phyloP scores from a whole-genome alignment of 2,113 vertebrate species.

The Electrona antarctica region DNA sequence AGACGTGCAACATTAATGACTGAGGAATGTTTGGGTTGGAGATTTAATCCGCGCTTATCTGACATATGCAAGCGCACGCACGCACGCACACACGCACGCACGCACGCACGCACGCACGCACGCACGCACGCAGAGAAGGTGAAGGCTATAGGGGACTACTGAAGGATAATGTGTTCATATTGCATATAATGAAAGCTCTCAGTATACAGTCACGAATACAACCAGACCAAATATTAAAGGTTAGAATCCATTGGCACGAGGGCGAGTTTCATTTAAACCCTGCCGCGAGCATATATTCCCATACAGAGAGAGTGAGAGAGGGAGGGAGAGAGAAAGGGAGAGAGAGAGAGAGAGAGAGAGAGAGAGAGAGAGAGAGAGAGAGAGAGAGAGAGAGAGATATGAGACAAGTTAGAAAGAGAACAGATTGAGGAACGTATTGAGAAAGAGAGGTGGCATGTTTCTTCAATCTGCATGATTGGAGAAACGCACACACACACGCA shows the following conservation, averaged over 20 bases:
- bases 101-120: too few species aligned
- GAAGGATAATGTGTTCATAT: slow-evolving; percentile 64
- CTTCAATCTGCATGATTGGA: neutral
- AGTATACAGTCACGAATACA: slow-evolving; percentile 73
- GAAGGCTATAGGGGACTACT: slow-evolving; percentile 28
- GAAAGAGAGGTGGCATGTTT: slow-evolving; percentile 33
- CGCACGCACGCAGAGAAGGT: slow-evolving; percentile 54
- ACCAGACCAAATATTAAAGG: slow-evolving; percentile 76
- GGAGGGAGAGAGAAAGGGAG: slow-evolving; percentile 15
- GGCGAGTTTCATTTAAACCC: slow-evolving; percentile 79
- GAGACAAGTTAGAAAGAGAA: slow-evolving; percentile 38
- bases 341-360: slow-evolving; percentile 26
- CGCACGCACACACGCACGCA: too few species aligned
- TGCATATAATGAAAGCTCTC: slow-evolving; percentile 70
- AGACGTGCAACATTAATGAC: slow-evolving; percentile 36
- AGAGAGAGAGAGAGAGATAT: slow-evolving; percentile 4
- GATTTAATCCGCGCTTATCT: slow-evolving; percentile 42
- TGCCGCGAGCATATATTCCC: slow-evolving; percentile 70
- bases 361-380: neutral
- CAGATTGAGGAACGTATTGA: too few species aligned
- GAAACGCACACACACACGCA: too few species aligned
- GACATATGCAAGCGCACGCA: slow-evolving; percentile 11
- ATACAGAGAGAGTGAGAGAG: slow-evolving; percentile 55
- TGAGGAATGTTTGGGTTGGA: slow-evolving; percentile 45
- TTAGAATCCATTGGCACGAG: slow-evolving; percentile 70